Evolutionary conservation across 2,113 vertebrate species (phyloP), one percentile per base, ranked within the genome.

Genomic region (Pelecanoides urinatrix): DNA sequence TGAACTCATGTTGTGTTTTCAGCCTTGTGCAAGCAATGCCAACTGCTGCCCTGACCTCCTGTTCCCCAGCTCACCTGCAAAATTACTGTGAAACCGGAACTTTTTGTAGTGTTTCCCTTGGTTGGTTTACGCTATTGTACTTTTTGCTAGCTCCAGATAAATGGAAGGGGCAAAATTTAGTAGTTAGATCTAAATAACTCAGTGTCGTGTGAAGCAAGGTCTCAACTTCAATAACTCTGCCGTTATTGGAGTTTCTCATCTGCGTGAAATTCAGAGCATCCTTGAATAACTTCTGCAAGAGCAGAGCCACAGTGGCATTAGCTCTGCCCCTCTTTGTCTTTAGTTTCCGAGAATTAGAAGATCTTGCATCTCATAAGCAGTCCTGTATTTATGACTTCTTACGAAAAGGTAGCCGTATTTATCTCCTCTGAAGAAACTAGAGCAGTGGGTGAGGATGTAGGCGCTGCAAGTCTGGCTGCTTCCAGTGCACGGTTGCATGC

Each of bases 361-460:
- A 38, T 45, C 36, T 84, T 67, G 13, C 22, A 27, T 91, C 61
- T 91, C 58, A 26, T 32, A 71, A 55, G 17, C 16, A 11, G n/a
- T 38, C 27, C 67, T 82, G 2, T 70, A 63, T 83, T 86, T 92
- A 55, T 45, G 47, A 52, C 50, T 82, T 49, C 44, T 72, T 82
- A 45, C 40, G 58, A 25, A 65, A 86, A 58, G 3, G 16, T 29
- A 62, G 32, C 71, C 20, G 1, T 58, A 42, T 95, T 93, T 94
- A 52, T 80, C 53, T 92, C 20, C 25, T 86, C 45, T 77, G 77
- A 36, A 66, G 75, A 74, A 90, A 56, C 20, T 68, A 30, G 90
- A 94, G 72, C 87, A 75, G 78, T 80, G 81, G 74, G 78, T 90
- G 80, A 77, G 56, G 84, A 13, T n/a, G 89, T 26, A 40, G 62